Evolutionary conservation across 2,797 vertebrate species (phyloP).

Genomic region (Remorina albescens): DNA sequence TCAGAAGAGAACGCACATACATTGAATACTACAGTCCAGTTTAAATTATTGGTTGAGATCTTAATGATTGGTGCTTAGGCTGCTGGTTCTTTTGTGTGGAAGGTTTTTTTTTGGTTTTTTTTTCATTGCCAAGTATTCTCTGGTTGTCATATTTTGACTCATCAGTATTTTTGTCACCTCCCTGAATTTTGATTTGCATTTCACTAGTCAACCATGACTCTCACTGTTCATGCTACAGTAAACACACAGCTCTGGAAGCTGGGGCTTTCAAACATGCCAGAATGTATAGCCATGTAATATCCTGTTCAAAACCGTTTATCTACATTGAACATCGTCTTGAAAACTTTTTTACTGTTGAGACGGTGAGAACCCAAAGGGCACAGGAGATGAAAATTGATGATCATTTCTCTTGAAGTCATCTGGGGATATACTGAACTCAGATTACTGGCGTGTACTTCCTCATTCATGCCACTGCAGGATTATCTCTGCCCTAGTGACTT

Average conservation of each 20-base stretch:
- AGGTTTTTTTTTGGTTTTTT: neutral
- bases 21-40: constrained; percentile 3
- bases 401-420: constrained; percentile 37
- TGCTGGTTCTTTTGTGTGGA: neutral
- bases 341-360: constrained; percentile 27
- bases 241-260: neutral
- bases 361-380: constrained; percentile 27
- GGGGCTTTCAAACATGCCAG: constrained; percentile 28
- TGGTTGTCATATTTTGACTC: constrained; percentile 5
- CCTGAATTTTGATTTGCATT: constrained; percentile 4
- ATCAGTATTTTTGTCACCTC: neutral
- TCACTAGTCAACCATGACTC: constrained; percentile 23
- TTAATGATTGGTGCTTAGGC: neutral
- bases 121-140: neutral
- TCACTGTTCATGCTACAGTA: constrained; percentile 4
- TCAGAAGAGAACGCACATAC: constrained; percentile 10
- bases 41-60: neutral
- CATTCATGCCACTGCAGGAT: constrained; percentile 50
- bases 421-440: constrained; percentile 47
- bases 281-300: constrained; percentile 24
- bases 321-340: constrained; percentile 22
- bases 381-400: constrained; percentile 46
- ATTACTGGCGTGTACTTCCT: constrained; percentile 52
- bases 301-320: constrained; percentile 1
- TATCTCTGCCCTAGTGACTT: constrained; percentile 67